These are phyloP conservation scores for Avahi laniger DNA, from an alignment of 2,797 vertebrate species.

Conservation along the genomic window DNA sequence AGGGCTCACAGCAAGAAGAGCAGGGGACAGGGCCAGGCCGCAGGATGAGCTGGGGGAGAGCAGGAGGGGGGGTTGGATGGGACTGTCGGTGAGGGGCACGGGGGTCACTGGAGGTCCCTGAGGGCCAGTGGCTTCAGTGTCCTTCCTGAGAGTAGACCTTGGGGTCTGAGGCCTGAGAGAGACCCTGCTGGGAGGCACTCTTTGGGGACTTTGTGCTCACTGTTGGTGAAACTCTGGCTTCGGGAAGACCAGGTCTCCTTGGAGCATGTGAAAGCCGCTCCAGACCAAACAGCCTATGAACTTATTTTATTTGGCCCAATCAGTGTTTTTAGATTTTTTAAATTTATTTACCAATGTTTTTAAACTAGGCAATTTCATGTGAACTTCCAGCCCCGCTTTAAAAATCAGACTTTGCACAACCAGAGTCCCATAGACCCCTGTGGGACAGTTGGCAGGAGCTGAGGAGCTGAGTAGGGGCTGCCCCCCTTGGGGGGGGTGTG, in stretches of 20 bases:
- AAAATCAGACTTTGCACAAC: not conserved
- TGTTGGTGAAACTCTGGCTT: too few species aligned
- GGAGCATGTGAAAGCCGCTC: not conserved
- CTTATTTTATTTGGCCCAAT: conserved; percentile 55
- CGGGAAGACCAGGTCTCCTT: not conserved
- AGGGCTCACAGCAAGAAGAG: not conserved
- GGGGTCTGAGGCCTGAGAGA: not conserved
- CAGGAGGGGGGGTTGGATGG: not conserved
- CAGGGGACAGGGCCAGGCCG: not conserved
- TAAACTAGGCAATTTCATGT: not conserved
- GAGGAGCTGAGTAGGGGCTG: not conserved
- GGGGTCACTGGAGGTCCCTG: not conserved
- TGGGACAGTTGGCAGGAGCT: not conserved
- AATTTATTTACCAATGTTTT: conserved; percentile 55
- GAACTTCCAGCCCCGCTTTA: conserved; percentile 17
- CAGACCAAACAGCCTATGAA: not conserved
- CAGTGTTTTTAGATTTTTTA: conserved; percentile 32
- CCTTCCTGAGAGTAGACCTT: not conserved
- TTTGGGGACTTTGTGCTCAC: not conserved
- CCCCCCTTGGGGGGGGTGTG: fast-evolving
- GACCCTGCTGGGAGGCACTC: not conserved
- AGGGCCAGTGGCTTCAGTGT: fast-evolving
- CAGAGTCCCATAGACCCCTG: not conserved
- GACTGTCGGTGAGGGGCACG: fast-evolving
- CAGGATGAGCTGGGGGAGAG: not conserved